Evolutionary conservation across 2,888 invertebrate genomes (phyloP).

Genomic region (Nymphalis polychloros): DNA sequence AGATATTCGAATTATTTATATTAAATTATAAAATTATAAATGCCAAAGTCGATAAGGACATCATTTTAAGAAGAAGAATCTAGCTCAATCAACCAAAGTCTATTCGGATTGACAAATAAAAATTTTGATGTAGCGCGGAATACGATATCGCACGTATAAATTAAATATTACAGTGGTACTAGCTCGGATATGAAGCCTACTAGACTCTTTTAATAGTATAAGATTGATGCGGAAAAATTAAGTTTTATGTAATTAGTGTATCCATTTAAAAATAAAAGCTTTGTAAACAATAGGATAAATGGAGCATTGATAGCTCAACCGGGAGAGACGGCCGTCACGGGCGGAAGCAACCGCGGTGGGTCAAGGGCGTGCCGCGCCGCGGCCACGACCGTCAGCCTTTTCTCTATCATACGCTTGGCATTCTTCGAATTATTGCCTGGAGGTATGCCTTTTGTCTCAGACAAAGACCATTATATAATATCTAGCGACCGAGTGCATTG

Average conservation of each 20-base stretch:
- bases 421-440: constrained; percentile 51
- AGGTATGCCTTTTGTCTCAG: constrained; percentile 45
- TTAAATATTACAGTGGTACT: too few species aligned
- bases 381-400: constrained; percentile 49
- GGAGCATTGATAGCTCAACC: constrained; percentile 46
- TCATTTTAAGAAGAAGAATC: too few species aligned
- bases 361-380: constrained; percentile 63
- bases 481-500: constrained; percentile 16
- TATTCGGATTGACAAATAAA: too few species aligned
- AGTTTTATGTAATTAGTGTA: neutral
- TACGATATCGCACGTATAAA: too few species aligned
- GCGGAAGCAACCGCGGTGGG: constrained; percentile 52
- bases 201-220: neutral
- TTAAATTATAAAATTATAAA: too few species aligned
- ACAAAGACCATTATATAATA: constrained; percentile 34
- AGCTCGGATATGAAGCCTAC: too few species aligned
- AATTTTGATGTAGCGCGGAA: too few species aligned
- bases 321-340: constrained; percentile 48
- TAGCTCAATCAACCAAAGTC: too few species aligned
- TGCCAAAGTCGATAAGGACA: too few species aligned
- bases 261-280: constrained; percentile 15
- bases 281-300: constrained; percentile 42
- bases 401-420: constrained; percentile 47
- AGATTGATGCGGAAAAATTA: too few species aligned
- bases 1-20: too few species aligned